A percentile compares a stretch with the other conserved stretches of the same genome.
These are phyloP conservation scores for Lycodopsis pacificus DNA, from an alignment of 2,797 vertebrate species.

Conservation along the genomic window DNA sequence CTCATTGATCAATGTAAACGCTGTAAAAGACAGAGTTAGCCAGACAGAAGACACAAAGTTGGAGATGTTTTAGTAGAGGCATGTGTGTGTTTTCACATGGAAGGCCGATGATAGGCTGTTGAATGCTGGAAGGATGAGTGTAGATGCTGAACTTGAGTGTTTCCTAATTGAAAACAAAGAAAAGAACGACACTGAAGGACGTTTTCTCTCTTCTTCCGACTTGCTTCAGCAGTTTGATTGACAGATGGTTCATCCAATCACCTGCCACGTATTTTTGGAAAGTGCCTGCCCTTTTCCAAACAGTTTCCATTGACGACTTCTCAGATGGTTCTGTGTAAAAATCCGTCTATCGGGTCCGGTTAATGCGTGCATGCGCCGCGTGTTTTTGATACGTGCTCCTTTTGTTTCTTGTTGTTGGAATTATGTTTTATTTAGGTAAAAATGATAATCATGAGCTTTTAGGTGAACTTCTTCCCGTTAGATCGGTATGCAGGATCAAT, in stretches of 20 bases:
- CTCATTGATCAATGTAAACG: not conserved
- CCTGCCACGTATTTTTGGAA: not conserved
- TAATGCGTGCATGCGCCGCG: too few relatives aligned
- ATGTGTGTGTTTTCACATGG: not conserved
- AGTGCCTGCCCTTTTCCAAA: not conserved
- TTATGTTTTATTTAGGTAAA: too few relatives aligned
- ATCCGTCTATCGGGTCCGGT: too few relatives aligned
- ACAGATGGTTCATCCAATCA: too few relatives aligned
- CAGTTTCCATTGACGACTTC: not conserved
- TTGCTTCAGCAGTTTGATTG: not conserved
- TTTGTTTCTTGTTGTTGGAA: too few relatives aligned
- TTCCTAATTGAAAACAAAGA: not conserved
- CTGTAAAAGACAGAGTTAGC: not conserved
- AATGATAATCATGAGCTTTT: too few relatives aligned
- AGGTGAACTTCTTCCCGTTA: too few relatives aligned
- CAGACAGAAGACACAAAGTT: not conserved
- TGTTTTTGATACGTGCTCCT: too few relatives aligned
- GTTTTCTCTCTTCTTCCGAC: not conserved
- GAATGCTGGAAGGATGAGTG: not conserved
- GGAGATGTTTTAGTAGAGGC: not conserved
- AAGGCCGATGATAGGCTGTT: not conserved
- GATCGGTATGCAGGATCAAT: too few relatives aligned
- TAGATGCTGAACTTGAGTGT: not conserved
- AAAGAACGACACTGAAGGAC: not conserved
- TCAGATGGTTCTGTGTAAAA: not conserved